Evolutionary conservation across 2,888 invertebrate genomes (phyloP), one percentile per base, ranked within the genome.

Genomic region (Oscheius sp.): DNA sequence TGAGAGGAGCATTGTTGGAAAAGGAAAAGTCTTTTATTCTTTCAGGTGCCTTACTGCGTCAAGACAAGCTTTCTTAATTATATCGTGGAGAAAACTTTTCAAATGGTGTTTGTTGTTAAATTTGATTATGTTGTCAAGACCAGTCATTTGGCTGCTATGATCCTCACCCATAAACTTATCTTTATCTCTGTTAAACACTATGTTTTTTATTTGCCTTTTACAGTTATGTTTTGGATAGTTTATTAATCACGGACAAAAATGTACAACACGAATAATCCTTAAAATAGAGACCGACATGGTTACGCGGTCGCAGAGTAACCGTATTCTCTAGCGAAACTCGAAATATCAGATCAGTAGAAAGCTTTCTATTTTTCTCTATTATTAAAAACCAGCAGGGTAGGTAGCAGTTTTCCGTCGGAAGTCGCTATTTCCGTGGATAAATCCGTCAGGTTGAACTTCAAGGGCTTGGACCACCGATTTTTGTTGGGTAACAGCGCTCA

Each of bases 361-460:
- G 28, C 6, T 3, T 17, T 12, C 12, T n/a, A n/a, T n/a, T n/a
- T n/a, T n/a, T n/a, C n/a, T 41, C 12, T 64, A 70, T 62, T 14
- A 26, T 44, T 72, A 84, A 69, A 78, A 84, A 47, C 84, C 84
- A 45, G 82, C 79, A 24, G 84, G 82, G 70, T 84, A 83, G 59
- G 80, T 80, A 57, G 83, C 77, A 8, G 83, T 82, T 47, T 80
- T 75, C 50, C 84, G 72, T 51, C 84, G 70, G 73, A 79, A 85
- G 67, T 84, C 84, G n/a, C 80, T 80, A 73, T 84, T 84, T 3
- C 82, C 84, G 65, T 84, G 82, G 57, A 84, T 78, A 68, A 77
- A 82, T 69, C 76, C 76, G 54, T 77, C 74, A 22, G 70, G 63
- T 2, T 59, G 45, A 17, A 77, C 74, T 49, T 77, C 68, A 12